Base-by-base conservation (phyloP, 2,888 invertebrate genomes). In the Tenthredo mesomela region DNA sequence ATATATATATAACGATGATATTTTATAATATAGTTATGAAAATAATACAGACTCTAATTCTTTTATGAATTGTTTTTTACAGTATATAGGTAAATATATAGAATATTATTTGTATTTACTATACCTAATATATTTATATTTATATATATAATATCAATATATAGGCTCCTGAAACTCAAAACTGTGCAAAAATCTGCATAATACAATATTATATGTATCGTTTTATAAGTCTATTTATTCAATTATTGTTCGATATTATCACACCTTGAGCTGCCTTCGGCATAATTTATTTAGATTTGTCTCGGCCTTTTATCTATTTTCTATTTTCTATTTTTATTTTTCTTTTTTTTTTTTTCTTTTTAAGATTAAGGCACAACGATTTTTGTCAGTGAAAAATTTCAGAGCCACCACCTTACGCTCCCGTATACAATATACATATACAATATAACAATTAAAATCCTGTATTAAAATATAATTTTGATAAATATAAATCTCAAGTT, bases 401-500 rank as follows among this genome's bases (percentile, higher is more conserved):
- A 82, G 47, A 82, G 12, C 67, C 82, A 47, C 21, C 61, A 10
- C n/a, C 21, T 37, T 33, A 77, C 33, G 25, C 21, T 75, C 47
- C 29, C 37, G 15, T 75, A n/a, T 50, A 47, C 25, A 61, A 29
- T 75, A n/a, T 47, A 47, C 25, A 61, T 75, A n/a, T 50, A 47
- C 25, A 61, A 61, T 65, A 43, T 82, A 65, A 82, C 82, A 67
- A 65, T 65, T 82, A 29, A 65, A 82, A 58, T 80, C 80, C n/a
- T 88, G 86, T 90, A 89, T 88, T 90, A 90, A 90, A 90, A 90
- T 90, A 90, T 89, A 90, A 90, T 88, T 89, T 90, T 88, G 87
- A 89, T 88, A 87, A 89, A 89, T 89, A 86, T 85, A 86, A 65
- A 82, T 82, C 67, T 82, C 47, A 47, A 47, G 47, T 29, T 82